Evolutionary conservation across 2,888 invertebrate genomes (phyloP).

Genomic region (Acleris sparsana): DNA sequence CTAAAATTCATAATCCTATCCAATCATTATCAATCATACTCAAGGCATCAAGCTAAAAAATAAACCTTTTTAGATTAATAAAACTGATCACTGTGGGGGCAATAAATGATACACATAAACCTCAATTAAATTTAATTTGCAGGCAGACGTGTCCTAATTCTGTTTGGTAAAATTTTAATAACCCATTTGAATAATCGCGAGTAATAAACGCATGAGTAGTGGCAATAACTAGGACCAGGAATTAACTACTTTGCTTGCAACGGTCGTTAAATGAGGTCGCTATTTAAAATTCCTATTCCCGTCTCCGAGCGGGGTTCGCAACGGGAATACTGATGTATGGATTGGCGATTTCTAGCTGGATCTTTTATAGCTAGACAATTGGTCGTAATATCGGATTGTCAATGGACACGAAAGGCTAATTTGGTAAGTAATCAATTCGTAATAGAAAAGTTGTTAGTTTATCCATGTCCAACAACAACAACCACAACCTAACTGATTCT

Average conservation of each 20-base stretch:
- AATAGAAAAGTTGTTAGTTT: no score
- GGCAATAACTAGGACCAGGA: conserved; percentile 50
- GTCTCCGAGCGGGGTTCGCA: conserved; percentile 46
- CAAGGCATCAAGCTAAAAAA: no score
- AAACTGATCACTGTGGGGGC: no score
- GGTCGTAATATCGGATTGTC: conserved; percentile 1
- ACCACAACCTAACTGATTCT: no score
- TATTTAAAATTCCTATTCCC: conserved; percentile 59
- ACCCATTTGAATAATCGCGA: conserved; percentile 45
- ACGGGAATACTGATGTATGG: conserved; percentile 54
- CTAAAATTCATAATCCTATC: no score
- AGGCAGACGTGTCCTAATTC: conserved; percentile 21
- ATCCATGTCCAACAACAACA: no score
- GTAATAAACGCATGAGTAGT: conserved; percentile 46
- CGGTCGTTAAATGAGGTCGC: conserved; percentile 57
- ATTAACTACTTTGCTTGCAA: conserved; percentile 50
- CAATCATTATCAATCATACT: no score
- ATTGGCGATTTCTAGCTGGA: conserved; percentile 27
- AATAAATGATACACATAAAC: conserved; percentile 5
- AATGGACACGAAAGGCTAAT: not conserved
- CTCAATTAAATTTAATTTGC: conserved; percentile 23
- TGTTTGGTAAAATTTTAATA: conserved; percentile 24
- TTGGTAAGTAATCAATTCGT: not conserved
- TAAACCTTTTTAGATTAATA: no score
- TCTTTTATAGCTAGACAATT: conserved; percentile 32